These are phyloP conservation scores for Ivindomyrus marchei DNA, from an alignment of 2,113 vertebrate species.

Conservation along the genomic window DNA sequence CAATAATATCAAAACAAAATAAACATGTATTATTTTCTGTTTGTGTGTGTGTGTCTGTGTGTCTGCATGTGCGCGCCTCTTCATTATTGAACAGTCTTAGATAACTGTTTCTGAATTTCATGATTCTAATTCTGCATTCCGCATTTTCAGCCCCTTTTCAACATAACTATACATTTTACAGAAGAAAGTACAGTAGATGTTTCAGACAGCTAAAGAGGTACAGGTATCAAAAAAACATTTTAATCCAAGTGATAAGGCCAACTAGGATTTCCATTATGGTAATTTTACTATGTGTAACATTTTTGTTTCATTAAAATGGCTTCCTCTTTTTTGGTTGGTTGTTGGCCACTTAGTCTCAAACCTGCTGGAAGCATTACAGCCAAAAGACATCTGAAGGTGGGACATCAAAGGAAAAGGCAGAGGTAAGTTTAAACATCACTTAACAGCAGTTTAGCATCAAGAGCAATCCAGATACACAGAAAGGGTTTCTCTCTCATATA, in stretches of 20 bases:
- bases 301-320: background rate
- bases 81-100: background rate
- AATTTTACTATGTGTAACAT: background rate
- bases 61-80: no score
- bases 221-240: background rate
- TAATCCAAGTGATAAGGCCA: background rate
- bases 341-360: background rate
- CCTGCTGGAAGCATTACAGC: background rate
- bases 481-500: background rate
- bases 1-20: background rate
- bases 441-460: background rate
- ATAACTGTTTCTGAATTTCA: background rate
- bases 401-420: background rate
- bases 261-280: background rate
- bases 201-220: background rate
- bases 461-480: background rate
- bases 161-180: background rate
- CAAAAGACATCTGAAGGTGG: background rate
- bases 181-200: background rate
- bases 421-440: background rate
- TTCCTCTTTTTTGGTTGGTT: background rate
- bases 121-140: background rate
- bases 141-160: background rate
- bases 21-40: background rate
- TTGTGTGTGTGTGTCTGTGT: no score